These are phyloP conservation scores for Drosophila nigromelanica DNA, from an alignment of 1,140 invertebrate species.

Conservation along the genomic window DNA sequence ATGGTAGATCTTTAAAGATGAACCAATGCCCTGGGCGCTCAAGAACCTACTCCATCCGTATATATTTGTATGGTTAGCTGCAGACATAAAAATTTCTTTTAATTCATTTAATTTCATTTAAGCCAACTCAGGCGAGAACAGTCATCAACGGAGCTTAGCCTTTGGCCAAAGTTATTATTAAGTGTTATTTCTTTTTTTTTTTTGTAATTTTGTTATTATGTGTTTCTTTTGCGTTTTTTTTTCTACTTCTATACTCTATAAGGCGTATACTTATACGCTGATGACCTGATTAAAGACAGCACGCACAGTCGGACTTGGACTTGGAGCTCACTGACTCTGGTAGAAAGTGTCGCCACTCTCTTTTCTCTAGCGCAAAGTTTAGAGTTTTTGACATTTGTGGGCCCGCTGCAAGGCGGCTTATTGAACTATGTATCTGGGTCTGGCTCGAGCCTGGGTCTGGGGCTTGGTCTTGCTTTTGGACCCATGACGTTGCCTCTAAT, in stretches of 20 bases:
- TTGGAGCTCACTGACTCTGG: conserved; percentile 22
- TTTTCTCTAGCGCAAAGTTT: conserved; percentile 15
- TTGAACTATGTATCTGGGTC: conserved; percentile 16
- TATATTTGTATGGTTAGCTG: background rate
- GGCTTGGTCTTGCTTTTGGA: conserved; percentile 3
- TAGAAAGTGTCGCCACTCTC: conserved; percentile 54
- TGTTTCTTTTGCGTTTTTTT: conserved; percentile 28
- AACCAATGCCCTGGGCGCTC: conserved; percentile 12
- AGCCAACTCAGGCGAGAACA: conserved; percentile 31
- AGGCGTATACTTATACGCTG: conserved; percentile 32
- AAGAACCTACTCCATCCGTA: background rate
- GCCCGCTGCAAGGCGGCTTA: conserved; percentile 26
- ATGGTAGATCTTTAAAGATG: conserved; percentile 12
- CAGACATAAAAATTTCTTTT: conserved; percentile 32
- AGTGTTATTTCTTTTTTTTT: conserved; percentile 21
- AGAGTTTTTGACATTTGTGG: conserved; percentile 29
- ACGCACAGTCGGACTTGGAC: conserved; percentile 29
- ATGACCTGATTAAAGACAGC: conserved; percentile 50
- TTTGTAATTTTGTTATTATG: conserved; percentile 14
- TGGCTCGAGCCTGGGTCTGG: background rate
- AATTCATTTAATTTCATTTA: conserved; percentile 51
- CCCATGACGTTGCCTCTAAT: conserved; percentile 35
- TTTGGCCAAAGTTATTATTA: conserved; percentile 45
- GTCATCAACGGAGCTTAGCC: conserved; percentile 24
- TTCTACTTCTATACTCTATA: conserved; percentile 9